phyloP scores from a whole-genome alignment of 2,797 vertebrate species.

The Oryzias dopingdopingensis region DNA sequence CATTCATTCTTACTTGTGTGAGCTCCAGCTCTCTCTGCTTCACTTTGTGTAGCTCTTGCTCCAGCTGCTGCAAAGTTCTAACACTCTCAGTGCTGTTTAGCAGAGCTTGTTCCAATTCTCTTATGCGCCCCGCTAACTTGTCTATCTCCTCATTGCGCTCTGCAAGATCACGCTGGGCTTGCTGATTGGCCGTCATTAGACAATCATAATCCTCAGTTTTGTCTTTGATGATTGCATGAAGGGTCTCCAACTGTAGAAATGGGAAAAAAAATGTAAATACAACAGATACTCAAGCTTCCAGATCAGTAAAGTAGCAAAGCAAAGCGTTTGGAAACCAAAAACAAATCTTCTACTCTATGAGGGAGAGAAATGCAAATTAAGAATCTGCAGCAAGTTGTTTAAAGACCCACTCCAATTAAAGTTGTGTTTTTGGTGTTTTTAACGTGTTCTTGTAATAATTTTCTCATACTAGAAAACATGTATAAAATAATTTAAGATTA shows the following conservation, averaged over 20 bases:
- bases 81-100: slow-evolving; percentile 68
- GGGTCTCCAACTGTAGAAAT: slow-evolving; percentile 82
- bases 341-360: no score
- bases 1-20: slow-evolving; percentile 73
- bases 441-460: no score
- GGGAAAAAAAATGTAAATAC: not conserved
- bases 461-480: no score
- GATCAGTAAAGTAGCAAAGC: slow-evolving; percentile 5
- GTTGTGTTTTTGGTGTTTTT: no score
- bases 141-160: slow-evolving; percentile 88
- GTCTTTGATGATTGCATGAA: slow-evolving; percentile 86
- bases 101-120: slow-evolving; percentile 81
- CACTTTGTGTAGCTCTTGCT: slow-evolving; percentile 84
- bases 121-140: slow-evolving; percentile 78
- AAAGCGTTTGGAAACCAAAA: no score
- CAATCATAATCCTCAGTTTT: slow-evolving; percentile 83
- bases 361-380: no score
- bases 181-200: slow-evolving; percentile 81
- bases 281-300: not conserved
- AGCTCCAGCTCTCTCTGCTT: slow-evolving; percentile 79
- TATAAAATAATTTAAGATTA: no score
- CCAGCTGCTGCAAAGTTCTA: slow-evolving; percentile 71
- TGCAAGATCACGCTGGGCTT: slow-evolving; percentile 78
- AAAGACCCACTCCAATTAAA: no score
- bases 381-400: no score